Evolutionary conservation across 2,797 vertebrate genomes (phyloP).

Genomic region (Prunella strophiata): DNA sequence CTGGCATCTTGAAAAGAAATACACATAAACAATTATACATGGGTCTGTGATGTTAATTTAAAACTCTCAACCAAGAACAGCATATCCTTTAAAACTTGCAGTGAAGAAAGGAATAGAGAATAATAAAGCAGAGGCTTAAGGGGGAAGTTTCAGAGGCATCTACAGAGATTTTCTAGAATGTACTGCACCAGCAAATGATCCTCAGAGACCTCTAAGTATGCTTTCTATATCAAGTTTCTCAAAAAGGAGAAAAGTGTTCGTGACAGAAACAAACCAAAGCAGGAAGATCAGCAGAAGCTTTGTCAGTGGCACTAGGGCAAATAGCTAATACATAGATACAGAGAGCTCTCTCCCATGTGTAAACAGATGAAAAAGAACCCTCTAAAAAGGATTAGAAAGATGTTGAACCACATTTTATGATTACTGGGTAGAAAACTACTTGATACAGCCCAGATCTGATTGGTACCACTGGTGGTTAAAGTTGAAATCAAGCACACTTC

Average conservation of each 20-base stretch:
- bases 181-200: not conserved
- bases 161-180: not conserved
- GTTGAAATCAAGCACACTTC: not conserved
- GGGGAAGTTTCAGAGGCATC: not conserved
- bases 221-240: not conserved
- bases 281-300: not conserved
- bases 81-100: not conserved
- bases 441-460: not conserved
- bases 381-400: not conserved
- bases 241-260: not conserved
- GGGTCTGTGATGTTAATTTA: not conserved
- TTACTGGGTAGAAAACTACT: not conserved
- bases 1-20: slow-evolving; percentile 82
- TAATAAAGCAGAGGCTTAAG: not conserved
- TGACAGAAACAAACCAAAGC: not conserved
- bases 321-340: not conserved
- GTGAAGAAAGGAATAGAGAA: not conserved
- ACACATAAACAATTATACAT: slow-evolving; percentile 40
- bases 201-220: not conserved
- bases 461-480: not conserved
- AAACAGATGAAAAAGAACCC: not conserved
- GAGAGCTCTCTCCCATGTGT: not conserved
- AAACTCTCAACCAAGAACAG: not conserved
- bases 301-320: not conserved
- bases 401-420: not conserved